Evolutionary conservation across 1,140 invertebrate genomes (phyloP).

Genomic region (Gyrodactylus salaris): DNA sequence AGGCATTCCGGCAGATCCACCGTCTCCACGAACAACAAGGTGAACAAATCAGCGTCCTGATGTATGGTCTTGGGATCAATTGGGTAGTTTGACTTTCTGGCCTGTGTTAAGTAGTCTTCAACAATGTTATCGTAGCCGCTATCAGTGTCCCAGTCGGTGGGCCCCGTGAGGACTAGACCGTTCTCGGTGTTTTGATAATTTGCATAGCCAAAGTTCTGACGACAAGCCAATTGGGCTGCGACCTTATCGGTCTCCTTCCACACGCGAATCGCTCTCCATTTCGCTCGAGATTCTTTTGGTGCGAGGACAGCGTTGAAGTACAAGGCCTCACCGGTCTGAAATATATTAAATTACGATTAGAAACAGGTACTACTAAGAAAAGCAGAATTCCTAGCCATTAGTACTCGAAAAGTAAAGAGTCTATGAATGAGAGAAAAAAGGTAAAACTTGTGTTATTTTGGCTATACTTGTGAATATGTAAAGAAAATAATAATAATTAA

Average conservation of each 20-base stretch:
- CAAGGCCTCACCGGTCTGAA: slow-evolving; percentile 15
- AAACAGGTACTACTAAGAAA: too few relatives aligned
- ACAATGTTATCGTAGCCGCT: not conserved
- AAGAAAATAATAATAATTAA: too few relatives aligned
- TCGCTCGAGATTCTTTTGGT: slow-evolving; percentile 18
- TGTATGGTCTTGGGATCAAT: not conserved
- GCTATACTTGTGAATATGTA: too few relatives aligned
- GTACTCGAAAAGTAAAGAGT: too few relatives aligned
- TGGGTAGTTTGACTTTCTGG: not conserved
- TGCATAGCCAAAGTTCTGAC: not conserved
- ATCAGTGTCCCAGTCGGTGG: not conserved
- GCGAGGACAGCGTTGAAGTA: slow-evolving; percentile 20
- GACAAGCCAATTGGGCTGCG: not conserved
- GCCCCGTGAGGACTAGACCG: not conserved
- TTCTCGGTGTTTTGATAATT: not conserved
- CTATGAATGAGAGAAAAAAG: too few relatives aligned
- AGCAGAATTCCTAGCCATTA: too few relatives aligned
- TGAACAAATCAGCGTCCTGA: not conserved
- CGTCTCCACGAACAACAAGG: not conserved
- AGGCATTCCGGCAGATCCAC: not conserved
- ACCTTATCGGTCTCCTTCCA: slow-evolving; percentile 17
- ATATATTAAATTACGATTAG: too few relatives aligned
- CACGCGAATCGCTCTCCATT: slow-evolving; percentile 18
- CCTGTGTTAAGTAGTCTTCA: not conserved
- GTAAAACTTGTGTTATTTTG: too few relatives aligned